Percentiles rank a stretch among this genome's conserved stretches.
Conservation (phyloP, 2,888 invertebrate genomes). For the Salticus scenicus region DNA sequence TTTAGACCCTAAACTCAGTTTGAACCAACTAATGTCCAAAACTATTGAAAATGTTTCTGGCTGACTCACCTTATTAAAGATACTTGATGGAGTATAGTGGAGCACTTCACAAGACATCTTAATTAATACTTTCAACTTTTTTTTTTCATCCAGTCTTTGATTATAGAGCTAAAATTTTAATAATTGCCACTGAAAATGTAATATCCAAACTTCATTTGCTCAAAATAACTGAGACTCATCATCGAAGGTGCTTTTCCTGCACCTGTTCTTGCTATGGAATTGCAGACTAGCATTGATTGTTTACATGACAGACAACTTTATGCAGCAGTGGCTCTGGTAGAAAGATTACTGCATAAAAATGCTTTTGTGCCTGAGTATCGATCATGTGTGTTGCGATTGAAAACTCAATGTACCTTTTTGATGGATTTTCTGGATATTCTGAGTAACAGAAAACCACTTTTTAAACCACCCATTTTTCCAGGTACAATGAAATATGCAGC, state of each 20-base stretch:
- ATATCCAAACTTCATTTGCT: neutral
- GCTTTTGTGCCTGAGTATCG: neutral
- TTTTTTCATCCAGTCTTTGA: too few species aligned
- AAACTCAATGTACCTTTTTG: neutral
- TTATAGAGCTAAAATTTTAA: neutral
- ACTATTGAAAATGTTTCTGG: too few species aligned
- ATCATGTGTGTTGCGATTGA: neutral
- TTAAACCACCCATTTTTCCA: neutral
- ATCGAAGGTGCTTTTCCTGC: neutral
- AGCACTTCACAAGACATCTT: neutral
- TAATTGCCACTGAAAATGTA: neutral
- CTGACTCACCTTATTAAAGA: neutral
- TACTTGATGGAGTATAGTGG: too few species aligned
- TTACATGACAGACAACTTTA: neutral
- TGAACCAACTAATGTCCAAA: neutral
- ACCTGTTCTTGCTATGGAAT: neutral
- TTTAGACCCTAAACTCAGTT: neutral
- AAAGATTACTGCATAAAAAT: neutral
- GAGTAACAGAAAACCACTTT: neutral
- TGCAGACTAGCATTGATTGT: conserved; percentile 1
- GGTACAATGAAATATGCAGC: neutral
- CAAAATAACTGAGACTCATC: too few species aligned
- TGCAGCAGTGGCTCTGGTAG: neutral
- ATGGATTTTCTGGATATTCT: neutral
- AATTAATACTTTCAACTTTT: neutral